These are phyloP conservation scores for Platyscapa corneri DNA, from an alignment of 1,140 invertebrate genomes.

Conservation along the genomic window DNA sequence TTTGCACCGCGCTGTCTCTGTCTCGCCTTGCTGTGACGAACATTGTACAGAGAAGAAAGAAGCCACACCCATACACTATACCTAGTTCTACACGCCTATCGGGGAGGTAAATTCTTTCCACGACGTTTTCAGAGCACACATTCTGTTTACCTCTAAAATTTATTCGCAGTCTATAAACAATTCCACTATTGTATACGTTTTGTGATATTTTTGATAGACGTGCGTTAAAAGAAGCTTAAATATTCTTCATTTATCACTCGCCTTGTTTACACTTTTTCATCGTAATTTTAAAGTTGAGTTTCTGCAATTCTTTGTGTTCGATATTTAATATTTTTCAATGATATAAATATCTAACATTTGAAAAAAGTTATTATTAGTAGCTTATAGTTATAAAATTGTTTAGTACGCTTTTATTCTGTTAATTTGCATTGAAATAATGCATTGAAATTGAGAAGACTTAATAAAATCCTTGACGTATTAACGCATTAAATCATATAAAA, in stretches of 20 bases:
- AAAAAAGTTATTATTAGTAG: no score
- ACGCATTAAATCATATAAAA: no score
- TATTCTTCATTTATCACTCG: background rate
- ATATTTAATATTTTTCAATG: no score
- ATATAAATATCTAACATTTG: no score
- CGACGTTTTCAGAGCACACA: conserved; percentile 2
- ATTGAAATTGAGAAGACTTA: no score
- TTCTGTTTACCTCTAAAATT: conserved; percentile 19
- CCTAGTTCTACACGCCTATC: conserved; percentile 10
- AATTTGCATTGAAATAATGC: no score
- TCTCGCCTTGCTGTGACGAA: conserved; percentile 3
- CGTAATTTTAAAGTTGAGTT: no score
- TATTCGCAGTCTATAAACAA: background rate
- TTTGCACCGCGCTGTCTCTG: background rate
- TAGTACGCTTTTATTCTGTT: no score
- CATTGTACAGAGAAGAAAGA: conserved; percentile 13
- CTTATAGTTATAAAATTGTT: no score
- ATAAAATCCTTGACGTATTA: no score
- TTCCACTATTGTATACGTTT: background rate
- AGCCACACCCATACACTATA: conserved; percentile 21
- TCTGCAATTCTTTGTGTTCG: no score
- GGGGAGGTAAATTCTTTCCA: conserved; percentile 41
- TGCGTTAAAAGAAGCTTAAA: background rate
- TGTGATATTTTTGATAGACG: background rate
- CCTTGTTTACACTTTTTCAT: no score